Conservation (phyloP, 2,797 vertebrate genomes). For the Urocyon cinereoargenteus region DNA sequence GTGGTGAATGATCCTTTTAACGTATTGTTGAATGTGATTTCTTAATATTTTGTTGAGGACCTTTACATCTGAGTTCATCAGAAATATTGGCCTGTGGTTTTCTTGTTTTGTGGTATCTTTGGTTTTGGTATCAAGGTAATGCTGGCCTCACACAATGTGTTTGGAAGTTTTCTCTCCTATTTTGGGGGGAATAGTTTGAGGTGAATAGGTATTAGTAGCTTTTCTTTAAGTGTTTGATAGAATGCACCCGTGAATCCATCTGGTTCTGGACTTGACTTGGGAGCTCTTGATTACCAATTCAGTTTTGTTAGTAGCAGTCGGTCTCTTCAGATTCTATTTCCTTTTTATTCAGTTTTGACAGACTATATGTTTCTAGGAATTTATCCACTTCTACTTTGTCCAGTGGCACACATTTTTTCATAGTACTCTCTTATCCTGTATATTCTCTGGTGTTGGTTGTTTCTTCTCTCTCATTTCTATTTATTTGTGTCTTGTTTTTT, state of each 20-base stretch:
- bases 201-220: neutral
- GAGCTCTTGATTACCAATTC: neutral
- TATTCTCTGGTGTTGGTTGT: neutral
- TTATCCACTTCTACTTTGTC: neutral
- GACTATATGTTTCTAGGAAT: neutral
- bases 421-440: neutral
- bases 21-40: neutral
- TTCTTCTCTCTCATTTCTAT: neutral
- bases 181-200: neutral
- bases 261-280: neutral
- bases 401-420: neutral
- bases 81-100: neutral
- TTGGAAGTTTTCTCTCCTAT: neutral
- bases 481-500: neutral
- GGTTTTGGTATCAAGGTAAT: neutral
- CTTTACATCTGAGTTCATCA: neutral
- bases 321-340: neutral
- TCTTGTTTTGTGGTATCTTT: neutral
- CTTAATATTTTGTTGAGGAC: neutral
- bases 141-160: neutral
- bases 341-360: neutral
- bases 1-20: neutral
- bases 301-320: neutral
- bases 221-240: neutral
- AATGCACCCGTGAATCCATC: neutral